phyloP scores from a whole-genome alignment of 2,113 vertebrate genomes.

The Lota lota region DNA sequence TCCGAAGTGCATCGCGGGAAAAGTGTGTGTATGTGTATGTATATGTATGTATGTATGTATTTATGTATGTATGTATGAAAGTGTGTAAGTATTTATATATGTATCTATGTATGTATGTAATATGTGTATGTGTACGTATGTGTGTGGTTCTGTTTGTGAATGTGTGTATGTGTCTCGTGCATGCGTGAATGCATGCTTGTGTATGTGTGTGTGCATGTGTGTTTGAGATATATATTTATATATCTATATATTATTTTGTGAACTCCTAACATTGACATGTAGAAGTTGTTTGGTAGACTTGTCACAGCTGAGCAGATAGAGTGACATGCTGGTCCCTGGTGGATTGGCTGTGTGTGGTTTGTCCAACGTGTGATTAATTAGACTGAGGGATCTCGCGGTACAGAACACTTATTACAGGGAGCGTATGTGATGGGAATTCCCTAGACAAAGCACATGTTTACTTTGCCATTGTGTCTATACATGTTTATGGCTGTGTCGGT shows the following conservation, averaged over 20 bases:
- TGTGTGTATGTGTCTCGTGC: neutral
- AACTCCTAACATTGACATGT: neutral
- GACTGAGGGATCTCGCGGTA: slow-evolving; percentile 16
- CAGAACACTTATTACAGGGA: too few relatives aligned
- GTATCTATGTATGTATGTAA: neutral
- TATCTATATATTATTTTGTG: too few relatives aligned
- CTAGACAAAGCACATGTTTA: too few relatives aligned
- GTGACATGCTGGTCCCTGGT: slow-evolving; percentile 50
- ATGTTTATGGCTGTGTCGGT: too few relatives aligned
- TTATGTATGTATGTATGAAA: neutral
- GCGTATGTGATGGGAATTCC: too few relatives aligned
- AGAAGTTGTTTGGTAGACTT: slow-evolving; percentile 8
- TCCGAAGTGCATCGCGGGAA: neutral
- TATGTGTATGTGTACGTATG: neutral
- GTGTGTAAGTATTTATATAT: too few relatives aligned
- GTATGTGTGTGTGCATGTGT: neutral
- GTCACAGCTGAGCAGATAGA: slow-evolving; percentile 50
- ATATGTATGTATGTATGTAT: neutral
- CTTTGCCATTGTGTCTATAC: too few relatives aligned
- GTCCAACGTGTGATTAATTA: slow-evolving; percentile 56
- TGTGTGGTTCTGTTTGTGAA: neutral
- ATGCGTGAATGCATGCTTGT: neutral
- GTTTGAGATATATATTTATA: too few relatives aligned
- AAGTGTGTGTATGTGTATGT: slow-evolving; percentile 4
- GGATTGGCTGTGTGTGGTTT: slow-evolving; percentile 43